Percentiles rank a stretch among this genome's conserved stretches.
Evolutionary conservation across 2,113 vertebrate genomes (phyloP).

Genomic region (Bucco capensis): DNA sequence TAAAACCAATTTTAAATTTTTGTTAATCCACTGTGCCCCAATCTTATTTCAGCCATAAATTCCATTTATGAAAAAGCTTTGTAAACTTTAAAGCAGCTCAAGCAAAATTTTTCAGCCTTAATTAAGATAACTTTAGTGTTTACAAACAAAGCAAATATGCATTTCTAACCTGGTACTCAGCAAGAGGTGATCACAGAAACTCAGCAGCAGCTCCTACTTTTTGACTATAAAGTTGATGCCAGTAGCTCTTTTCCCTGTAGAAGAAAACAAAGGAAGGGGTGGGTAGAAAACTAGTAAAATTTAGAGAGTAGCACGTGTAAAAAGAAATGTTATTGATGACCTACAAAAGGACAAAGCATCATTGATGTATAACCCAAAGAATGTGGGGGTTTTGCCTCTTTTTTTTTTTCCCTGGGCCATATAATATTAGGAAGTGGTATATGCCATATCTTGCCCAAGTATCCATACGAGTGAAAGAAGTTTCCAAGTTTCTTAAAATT

Average conservation of each 20-base stretch:
- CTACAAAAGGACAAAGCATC: background rate
- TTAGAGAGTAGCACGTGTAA: background rate
- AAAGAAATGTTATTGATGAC: background rate
- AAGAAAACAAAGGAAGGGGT: background rate
- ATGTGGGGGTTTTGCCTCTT: background rate
- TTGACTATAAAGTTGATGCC: background rate
- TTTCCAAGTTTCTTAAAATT: background rate
- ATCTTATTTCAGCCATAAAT: background rate
- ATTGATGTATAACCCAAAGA: background rate
- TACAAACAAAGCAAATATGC: background rate
- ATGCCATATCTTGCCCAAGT: background rate
- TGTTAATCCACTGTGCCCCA: background rate
- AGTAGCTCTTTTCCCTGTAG: background rate
- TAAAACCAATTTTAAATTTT: background rate
- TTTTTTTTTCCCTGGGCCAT: background rate
- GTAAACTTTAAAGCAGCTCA: background rate
- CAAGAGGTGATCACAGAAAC: background rate
- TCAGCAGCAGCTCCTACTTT: background rate
- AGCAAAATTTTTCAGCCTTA: background rate
- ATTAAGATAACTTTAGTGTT: background rate
- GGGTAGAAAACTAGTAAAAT: background rate
- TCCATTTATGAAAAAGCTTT: background rate
- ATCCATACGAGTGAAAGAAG: background rate
- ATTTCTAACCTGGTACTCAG: constrained; percentile 39
- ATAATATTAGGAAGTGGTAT: background rate